Conservation (phyloP, 2,113 vertebrate genomes). For the Prietella phreatophila region DNA sequence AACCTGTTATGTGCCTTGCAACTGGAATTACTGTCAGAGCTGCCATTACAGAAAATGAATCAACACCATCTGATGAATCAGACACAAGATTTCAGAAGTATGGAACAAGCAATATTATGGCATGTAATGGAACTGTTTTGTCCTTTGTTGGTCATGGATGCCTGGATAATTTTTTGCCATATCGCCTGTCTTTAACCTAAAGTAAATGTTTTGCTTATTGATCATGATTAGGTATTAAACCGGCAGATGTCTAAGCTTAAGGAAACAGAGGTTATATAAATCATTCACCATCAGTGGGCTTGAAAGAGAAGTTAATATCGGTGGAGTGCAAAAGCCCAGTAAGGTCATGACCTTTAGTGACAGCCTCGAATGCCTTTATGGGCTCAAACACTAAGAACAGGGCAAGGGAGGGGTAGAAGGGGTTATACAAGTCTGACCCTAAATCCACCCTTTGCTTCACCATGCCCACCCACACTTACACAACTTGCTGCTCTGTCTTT, state of each 20-base stretch:
- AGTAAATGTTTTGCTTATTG: neutral
- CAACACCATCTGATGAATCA: neutral
- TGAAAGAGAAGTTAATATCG: constrained; percentile 37
- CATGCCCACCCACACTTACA: neutral
- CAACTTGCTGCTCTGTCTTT: constrained; percentile 3
- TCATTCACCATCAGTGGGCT: constrained; percentile 2
- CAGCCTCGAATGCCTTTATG: constrained; percentile 36
- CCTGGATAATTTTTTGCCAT: neutral
- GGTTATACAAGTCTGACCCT: constrained; percentile 19
- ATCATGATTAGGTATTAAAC: neutral
- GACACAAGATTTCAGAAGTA: neutral
- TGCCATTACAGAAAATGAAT: neutral
- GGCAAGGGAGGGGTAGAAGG: neutral
- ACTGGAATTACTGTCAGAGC: neutral
- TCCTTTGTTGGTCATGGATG: neutral
- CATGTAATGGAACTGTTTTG: neutral
- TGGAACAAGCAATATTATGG: neutral
- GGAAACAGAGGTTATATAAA: neutral
- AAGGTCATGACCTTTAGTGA: constrained; percentile 47
- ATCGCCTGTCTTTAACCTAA: neutral
- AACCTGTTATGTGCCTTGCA: neutral
- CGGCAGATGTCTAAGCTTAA: neutral
- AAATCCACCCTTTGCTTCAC: neutral
- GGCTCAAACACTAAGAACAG: constrained; percentile 5
- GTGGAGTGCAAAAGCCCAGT: constrained; percentile 32